Percentiles rank a stretch among this genome's conserved stretches.
phyloP scores from a whole-genome alignment of 2,113 vertebrate species.

The Ageneiosus marmoratus region DNA sequence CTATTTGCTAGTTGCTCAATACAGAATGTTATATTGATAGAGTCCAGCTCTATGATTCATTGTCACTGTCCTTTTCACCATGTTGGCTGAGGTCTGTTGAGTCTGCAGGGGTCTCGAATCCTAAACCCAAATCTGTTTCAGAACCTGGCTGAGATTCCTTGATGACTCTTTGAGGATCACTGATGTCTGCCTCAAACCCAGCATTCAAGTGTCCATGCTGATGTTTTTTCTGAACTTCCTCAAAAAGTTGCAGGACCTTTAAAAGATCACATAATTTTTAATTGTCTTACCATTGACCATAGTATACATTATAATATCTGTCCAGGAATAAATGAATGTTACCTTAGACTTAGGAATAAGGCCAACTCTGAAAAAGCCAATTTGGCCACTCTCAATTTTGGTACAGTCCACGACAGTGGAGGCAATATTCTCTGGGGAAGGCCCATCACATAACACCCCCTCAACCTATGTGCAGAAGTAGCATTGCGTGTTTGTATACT shows the following conservation, averaged over 20 bases:
- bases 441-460: slow-evolving; percentile 84
- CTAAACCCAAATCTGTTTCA: slow-evolving; percentile 12
- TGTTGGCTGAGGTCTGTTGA: slow-evolving; percentile 32
- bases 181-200: slow-evolving; percentile 67
- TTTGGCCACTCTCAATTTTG: slow-evolving; percentile 78
- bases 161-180: slow-evolving; percentile 24
- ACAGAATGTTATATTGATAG: too few relatives aligned
- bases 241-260: slow-evolving; percentile 84
- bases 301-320: not conserved
- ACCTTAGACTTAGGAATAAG: slow-evolving; percentile 88
- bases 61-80: not conserved
- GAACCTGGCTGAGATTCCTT: slow-evolving; percentile 45
- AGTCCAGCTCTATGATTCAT: slow-evolving; percentile 3
- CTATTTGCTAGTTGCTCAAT: too few relatives aligned
- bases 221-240: slow-evolving; percentile 77
- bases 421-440: slow-evolving; percentile 87
- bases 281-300: not conserved
- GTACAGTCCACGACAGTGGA: slow-evolving; percentile 93
- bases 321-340: slow-evolving; percentile 6
- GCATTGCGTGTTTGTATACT: not conserved
- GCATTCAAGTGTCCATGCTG: slow-evolving; percentile 58
- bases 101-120: not conserved
- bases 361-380: slow-evolving; percentile 86
- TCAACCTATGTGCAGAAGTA: slow-evolving; percentile 73
- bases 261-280: not conserved